A percentile compares a stretch with the other conserved stretches of the same genome.
phyloP scores from a whole-genome alignment of 2,888 invertebrate genomes.

The Drosophila kanekoi region DNA sequence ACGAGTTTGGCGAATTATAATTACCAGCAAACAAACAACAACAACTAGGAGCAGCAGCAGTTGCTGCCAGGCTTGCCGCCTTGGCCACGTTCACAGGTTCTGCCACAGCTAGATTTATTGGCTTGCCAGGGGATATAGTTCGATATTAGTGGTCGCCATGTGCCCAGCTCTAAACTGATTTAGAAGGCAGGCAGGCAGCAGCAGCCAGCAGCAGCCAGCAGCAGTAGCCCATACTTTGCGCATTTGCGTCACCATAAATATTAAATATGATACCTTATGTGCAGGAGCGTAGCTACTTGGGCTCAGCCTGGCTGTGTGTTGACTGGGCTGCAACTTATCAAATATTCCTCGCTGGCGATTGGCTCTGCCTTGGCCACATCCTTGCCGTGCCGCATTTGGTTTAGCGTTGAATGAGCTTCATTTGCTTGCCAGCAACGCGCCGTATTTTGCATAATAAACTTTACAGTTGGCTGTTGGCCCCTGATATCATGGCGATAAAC shows the following conservation, averaged over 20 bases:
- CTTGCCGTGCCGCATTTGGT: slow-evolving; percentile 69
- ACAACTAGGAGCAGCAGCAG: slow-evolving; percentile 17
- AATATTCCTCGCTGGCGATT: slow-evolving; percentile 79
- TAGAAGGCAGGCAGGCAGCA: no score
- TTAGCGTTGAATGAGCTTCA: slow-evolving; percentile 78
- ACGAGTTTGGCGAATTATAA: slow-evolving; percentile 74
- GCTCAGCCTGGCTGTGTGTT: slow-evolving; percentile 39
- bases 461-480: slow-evolving; percentile 38
- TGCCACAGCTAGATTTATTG: slow-evolving; percentile 72
- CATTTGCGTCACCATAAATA: slow-evolving; percentile 78
- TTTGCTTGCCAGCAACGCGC: slow-evolving; percentile 71
- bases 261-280: slow-evolving; percentile 82
- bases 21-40: slow-evolving; percentile 66
- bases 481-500: slow-evolving; percentile 41
- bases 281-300: slow-evolving; percentile 44
- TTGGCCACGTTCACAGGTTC: slow-evolving; percentile 46
- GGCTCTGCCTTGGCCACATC: slow-evolving; percentile 80
- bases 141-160: slow-evolving; percentile 69
- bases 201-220: slow-evolving; percentile 22
- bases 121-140: slow-evolving; percentile 56
- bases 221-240: slow-evolving; percentile 45
- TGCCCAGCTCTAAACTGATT: slow-evolving; percentile 44
- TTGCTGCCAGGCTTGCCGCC: slow-evolving; percentile 23
- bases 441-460: slow-evolving; percentile 81
- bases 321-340: slow-evolving; percentile 72